Conservation (phyloP, 2,888 invertebrate genomes). For the Thalpophila matura region DNA sequence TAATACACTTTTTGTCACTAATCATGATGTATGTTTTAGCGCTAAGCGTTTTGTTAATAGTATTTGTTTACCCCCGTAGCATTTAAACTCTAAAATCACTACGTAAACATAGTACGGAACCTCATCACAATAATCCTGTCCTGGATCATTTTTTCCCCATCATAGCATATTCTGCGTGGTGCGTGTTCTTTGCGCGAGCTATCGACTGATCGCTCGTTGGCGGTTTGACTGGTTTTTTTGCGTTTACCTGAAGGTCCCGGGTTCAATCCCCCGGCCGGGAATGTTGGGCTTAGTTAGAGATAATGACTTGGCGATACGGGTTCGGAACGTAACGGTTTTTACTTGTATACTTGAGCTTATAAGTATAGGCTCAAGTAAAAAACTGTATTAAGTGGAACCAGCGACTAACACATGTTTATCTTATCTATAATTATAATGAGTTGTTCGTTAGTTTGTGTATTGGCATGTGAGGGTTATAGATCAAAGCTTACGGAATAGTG, state of each 20-base stretch:
- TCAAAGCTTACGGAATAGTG: neutral
- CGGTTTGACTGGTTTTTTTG: conserved; percentile 57
- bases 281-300: conserved; percentile 42
- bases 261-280: conserved; percentile 57
- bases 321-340: conserved; percentile 46
- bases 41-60: too few species aligned
- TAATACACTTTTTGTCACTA: too few species aligned
- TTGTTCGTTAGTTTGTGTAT: neutral
- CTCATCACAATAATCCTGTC: neutral
- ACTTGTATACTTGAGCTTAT: neutral
- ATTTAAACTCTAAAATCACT: neutral
- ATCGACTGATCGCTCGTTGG: conserved; percentile 32
- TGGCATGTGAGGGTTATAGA: neutral
- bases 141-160: conserved; percentile 30
- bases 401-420: neutral
- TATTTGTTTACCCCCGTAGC: too few species aligned
- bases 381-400: neutral
- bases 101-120: conserved; percentile 36
- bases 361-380: too few species aligned
- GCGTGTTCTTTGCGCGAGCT: conserved; percentile 42
- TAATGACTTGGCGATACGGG: conserved; percentile 47
- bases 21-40: too few species aligned
- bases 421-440: neutral
- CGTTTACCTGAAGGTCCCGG: conserved; percentile 48
- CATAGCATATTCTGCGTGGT: conserved; percentile 30